Evolutionary conservation across 1,140 invertebrate genomes (phyloP).

Genomic region (Luehdorfia chinensis): DNA sequence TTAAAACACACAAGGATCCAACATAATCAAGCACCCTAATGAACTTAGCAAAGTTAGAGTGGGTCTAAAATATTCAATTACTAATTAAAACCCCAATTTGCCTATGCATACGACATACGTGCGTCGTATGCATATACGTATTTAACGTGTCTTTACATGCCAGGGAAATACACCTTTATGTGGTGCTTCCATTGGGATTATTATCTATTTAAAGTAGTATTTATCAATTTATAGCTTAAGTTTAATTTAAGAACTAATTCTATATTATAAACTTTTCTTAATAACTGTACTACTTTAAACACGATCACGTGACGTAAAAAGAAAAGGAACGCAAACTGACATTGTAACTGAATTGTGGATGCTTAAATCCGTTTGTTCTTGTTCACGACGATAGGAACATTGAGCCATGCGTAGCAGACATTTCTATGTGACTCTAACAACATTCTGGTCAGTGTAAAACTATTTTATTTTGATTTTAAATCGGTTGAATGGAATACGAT

Average conservation of each 20-base stretch:
- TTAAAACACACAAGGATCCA: constrained; percentile 22
- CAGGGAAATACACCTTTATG: background rate
- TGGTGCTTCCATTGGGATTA: background rate
- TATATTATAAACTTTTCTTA: background rate
- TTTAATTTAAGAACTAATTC: no score
- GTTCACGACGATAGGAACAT: constrained; percentile 9
- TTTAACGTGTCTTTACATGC: background rate
- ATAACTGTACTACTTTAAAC: constrained; percentile 15
- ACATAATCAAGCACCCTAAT: constrained; percentile 61
- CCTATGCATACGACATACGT: constrained; percentile 37
- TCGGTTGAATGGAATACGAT: no score
- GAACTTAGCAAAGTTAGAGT: constrained; percentile 64
- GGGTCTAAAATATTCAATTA: constrained; percentile 66
- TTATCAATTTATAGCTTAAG: no score
- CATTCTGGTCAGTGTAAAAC: no score
- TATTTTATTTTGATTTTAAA: no score
- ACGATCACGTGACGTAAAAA: constrained; percentile 3
- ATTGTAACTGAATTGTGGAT: constrained; percentile 11
- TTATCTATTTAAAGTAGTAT: background rate
- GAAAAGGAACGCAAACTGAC: constrained; percentile 16
- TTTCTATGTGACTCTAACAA: constrained; percentile 1
- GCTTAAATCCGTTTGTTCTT: constrained; percentile 16
- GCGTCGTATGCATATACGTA: constrained; percentile 7
- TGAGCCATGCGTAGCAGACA: background rate
- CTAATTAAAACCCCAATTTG: constrained; percentile 58